Evolutionary conservation across 1,140 invertebrate genomes (phyloP).

Genomic region (Gerris buenoi): DNA sequence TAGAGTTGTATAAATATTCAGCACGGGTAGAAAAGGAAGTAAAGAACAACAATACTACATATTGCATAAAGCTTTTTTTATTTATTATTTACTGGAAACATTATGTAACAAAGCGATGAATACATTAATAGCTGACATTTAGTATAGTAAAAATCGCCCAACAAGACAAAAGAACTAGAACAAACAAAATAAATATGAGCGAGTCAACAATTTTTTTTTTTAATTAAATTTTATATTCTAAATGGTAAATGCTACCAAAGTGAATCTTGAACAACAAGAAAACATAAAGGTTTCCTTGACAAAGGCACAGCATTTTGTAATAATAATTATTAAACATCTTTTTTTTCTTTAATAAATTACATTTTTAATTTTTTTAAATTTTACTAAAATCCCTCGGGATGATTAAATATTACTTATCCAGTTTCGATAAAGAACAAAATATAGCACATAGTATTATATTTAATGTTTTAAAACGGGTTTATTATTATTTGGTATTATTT

Average conservation of each 20-base stretch:
- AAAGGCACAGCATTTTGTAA: neutral
- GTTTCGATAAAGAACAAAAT: constrained; percentile 5
- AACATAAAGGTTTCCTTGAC: neutral
- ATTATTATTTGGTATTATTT: constrained; percentile 2
- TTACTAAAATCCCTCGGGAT: constrained; percentile 4
- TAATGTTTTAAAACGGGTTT: constrained; percentile 2
- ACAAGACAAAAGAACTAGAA: neutral
- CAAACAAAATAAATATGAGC: neutral
- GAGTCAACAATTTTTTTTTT: neutral
- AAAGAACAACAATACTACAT: too few relatives aligned
- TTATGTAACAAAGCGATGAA: neutral
- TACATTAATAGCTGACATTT: neutral
- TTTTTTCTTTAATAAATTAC: neutral
- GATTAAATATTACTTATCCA: neutral
- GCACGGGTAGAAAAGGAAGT: too few relatives aligned
- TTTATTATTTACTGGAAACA: neutral
- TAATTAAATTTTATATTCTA: neutral
- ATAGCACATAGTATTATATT: neutral
- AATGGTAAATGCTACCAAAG: neutral
- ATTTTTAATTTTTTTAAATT: neutral
- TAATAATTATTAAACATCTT: neutral
- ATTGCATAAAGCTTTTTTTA: too few relatives aligned
- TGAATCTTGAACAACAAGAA: neutral
- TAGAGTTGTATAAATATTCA: too few relatives aligned
- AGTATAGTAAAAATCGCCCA: neutral